Percentiles rank a stretch among this genome's conserved stretches.
Conservation (phyloP, 2,797 vertebrate genomes). For the Anomalospiza imberbis region DNA sequence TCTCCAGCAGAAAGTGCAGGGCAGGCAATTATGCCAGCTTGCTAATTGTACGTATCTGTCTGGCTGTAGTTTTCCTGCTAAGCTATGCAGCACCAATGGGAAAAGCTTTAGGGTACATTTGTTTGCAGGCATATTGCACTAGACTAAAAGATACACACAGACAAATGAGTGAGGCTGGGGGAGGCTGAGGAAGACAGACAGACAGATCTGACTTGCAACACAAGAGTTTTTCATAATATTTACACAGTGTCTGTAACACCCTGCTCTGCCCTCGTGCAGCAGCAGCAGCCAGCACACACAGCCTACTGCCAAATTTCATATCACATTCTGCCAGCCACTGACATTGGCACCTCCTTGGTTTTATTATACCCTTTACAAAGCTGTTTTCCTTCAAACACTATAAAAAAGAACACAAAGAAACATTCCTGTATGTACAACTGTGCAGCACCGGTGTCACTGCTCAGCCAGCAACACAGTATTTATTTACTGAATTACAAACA, state of each 20-base stretch:
- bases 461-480: background rate
- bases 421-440: background rate
- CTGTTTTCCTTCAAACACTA: background rate
- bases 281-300: background rate
- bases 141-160: background rate
- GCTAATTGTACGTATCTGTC: background rate
- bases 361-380: background rate
- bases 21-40: background rate
- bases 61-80: background rate
- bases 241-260: background rate
- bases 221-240: conserved; percentile 4
- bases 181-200: background rate
- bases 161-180: background rate
- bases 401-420: background rate
- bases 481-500: background rate
- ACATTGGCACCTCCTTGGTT: background rate
- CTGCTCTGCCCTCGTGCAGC: background rate
- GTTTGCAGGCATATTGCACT: background rate
- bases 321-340: background rate
- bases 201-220: background rate
- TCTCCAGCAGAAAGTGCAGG: background rate
- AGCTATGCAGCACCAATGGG: background rate
- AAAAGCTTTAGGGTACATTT: background rate
- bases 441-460: background rate
- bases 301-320: background rate